These are phyloP conservation scores for Lasius platythorax DNA, from an alignment of 2,888 invertebrate genomes.

Conservation along the genomic window DNA sequence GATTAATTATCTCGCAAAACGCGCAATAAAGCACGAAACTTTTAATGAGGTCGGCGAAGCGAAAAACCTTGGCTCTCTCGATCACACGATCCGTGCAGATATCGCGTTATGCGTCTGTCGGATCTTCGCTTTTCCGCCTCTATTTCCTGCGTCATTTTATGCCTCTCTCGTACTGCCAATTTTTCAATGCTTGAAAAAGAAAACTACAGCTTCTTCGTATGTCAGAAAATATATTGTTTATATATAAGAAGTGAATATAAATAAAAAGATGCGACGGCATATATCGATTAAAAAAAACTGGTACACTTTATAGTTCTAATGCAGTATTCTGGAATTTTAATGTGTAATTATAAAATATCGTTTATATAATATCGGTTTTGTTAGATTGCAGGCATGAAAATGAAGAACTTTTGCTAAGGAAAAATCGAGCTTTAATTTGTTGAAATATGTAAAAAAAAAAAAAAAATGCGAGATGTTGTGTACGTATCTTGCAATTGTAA, in stretches of 20 bases:
- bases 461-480: background rate
- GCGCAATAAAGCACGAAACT: constrained; percentile 45
- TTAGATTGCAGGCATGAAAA: background rate
- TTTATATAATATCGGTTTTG: too few relatives aligned
- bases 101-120: constrained; percentile 43
- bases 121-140: constrained; percentile 59
- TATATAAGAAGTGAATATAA: background rate
- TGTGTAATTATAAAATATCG: background rate
- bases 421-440: background rate
- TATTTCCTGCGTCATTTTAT: constrained; percentile 54
- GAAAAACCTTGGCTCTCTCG: constrained; percentile 66
- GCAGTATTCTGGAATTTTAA: background rate
- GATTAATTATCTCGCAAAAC: constrained; percentile 43
- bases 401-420: background rate
- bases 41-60: constrained; percentile 54
- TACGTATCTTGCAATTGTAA: background rate
- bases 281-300: background rate
- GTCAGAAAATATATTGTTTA: background rate
- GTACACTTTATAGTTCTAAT: background rate
- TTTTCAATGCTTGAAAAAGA: background rate
- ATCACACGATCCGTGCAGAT: constrained; percentile 59
- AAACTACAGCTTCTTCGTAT: background rate
- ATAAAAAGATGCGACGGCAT: background rate
- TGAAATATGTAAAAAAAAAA: background rate
- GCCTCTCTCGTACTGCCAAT: background rate